Base-by-base conservation (phyloP, 2,797 vertebrate species). In the Intellagama lesueurii region DNA sequence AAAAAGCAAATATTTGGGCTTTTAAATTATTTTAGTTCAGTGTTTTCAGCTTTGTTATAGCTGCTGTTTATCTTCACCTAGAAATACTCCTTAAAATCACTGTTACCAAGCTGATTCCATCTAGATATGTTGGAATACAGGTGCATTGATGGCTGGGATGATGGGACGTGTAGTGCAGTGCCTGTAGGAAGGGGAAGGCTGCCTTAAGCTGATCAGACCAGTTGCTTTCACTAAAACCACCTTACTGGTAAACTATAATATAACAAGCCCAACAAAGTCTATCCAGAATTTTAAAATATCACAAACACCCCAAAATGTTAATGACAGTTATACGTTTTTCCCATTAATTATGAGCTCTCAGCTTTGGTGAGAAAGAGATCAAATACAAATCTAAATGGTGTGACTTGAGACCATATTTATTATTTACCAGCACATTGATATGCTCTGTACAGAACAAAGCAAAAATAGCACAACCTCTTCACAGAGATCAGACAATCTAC, bases 321-420 rank as follows among this genome's bases (percentile, higher is more conserved):
- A 32, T 83, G 32, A 91, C 89, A 85, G 19, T 77, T n/a, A 47
- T 72, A 75, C 9, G 24, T 16, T 84, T 40, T 82, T 90, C 24
- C 26, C 26, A 73, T 89, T 88, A 19, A 85, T 87, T 49, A 93
- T 73, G 47, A n/a, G 7, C 35, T 60, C 5, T 78, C 47, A 35
- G 70, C 1, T 89, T 92, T 87, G 83, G 26, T 47, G 52, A 28
- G 56, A 3, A 40, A 40, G 35, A 30, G 24, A 85, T 93, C 70
- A 47, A 40, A 89, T 8, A 89, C 93, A 89, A 66, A 87, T 79
- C 86, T 44, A 87, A 90, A 90, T 69, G 85, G 35, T 80, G 35
- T 85, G 56, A 52, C 78, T 87, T n/a, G 83, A 87, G 12, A 84
- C 83, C 1, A 0, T 84, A 91, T 93, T 81, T 94, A 80, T 22